These are phyloP conservation scores for Junonia oenone DNA, from an alignment of 2,888 invertebrate genomes.

Conservation along the genomic window DNA sequence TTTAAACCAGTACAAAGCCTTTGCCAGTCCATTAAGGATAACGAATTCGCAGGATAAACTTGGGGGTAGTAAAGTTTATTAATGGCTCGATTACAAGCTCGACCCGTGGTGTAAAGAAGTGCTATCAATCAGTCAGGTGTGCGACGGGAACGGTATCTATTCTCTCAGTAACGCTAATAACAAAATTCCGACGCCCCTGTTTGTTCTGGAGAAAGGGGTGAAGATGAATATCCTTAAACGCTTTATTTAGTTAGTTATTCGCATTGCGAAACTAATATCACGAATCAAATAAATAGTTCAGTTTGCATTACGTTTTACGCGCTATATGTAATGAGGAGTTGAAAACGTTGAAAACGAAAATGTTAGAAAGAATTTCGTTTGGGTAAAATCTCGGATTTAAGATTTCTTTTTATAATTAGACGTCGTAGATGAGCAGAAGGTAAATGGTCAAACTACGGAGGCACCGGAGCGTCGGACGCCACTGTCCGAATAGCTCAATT, in stretches of 20 bases:
- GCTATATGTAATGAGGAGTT: not conserved
- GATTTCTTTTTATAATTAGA: not conserved
- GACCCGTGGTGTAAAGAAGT: constrained; percentile 79
- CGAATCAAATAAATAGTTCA: not conserved
- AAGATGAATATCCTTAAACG: constrained; percentile 63
- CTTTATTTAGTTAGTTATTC: constrained; percentile 42
- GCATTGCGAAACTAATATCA: constrained; percentile 2
- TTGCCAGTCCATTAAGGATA: constrained; percentile 77
- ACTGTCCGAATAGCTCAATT: constrained; percentile 77
- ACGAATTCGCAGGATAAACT: constrained; percentile 76
- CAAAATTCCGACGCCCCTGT: constrained; percentile 76
- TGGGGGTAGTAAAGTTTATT: constrained; percentile 78
- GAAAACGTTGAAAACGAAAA: not conserved
- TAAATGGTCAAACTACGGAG: constrained; percentile 50
- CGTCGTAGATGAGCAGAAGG: constrained; percentile 34
- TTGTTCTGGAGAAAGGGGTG: constrained; percentile 73
- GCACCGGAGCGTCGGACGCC: constrained; percentile 59
- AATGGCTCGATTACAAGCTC: constrained; percentile 80
- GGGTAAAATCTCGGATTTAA: not conserved
- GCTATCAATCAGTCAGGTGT: constrained; percentile 79
- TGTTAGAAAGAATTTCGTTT: not conserved
- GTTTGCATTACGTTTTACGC: not conserved
- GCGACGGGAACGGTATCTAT: constrained; percentile 66
- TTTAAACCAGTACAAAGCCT: constrained; percentile 46
- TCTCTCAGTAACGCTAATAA: constrained; percentile 76